phyloP scores from a whole-genome alignment of 1,140 invertebrate genomes.

The Rhyacophila brunnea region DNA sequence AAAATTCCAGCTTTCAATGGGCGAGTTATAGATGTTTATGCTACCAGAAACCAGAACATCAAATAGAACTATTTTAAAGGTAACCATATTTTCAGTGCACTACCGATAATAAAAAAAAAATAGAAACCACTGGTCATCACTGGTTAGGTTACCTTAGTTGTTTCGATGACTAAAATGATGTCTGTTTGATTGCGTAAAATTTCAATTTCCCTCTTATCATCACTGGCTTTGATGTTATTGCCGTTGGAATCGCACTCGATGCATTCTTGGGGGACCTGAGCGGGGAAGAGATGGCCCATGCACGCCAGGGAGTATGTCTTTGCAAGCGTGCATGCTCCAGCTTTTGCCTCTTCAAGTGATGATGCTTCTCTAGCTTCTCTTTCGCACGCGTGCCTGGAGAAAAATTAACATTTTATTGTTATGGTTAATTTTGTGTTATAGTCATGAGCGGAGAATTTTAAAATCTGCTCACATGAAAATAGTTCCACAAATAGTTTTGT shows the following conservation, averaged over 20 bases:
- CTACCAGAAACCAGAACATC: too few relatives aligned
- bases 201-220: slow-evolving; percentile 64
- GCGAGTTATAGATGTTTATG: too few relatives aligned
- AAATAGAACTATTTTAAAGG: too few relatives aligned
- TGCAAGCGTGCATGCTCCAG: slow-evolving; percentile 59
- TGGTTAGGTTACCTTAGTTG: slow-evolving; percentile 46
- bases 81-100: too few relatives aligned
- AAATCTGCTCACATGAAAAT: too few relatives aligned
- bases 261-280: slow-evolving; percentile 59
- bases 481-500: too few relatives aligned
- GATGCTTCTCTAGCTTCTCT: slow-evolving; percentile 34
- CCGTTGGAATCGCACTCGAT: slow-evolving; percentile 61
- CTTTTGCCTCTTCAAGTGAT: slow-evolving; percentile 40
- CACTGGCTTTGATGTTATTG: slow-evolving; percentile 41
- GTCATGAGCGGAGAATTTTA: too few relatives aligned
- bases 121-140: too few relatives aligned
- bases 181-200: slow-evolving; percentile 70
- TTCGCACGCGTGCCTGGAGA: slow-evolving; percentile 64
- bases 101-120: too few relatives aligned
- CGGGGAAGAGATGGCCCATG: slow-evolving; percentile 50
- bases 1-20: too few relatives aligned
- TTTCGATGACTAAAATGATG: slow-evolving; percentile 69
- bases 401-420: too few relatives aligned
- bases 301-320: slow-evolving; percentile 60
- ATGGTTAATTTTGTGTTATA: too few relatives aligned